Evolutionary conservation across 2,797 vertebrate genomes (phyloP), one percentile per base, ranked within the genome.

Genomic region (Eospalax fontanierii): DNA sequence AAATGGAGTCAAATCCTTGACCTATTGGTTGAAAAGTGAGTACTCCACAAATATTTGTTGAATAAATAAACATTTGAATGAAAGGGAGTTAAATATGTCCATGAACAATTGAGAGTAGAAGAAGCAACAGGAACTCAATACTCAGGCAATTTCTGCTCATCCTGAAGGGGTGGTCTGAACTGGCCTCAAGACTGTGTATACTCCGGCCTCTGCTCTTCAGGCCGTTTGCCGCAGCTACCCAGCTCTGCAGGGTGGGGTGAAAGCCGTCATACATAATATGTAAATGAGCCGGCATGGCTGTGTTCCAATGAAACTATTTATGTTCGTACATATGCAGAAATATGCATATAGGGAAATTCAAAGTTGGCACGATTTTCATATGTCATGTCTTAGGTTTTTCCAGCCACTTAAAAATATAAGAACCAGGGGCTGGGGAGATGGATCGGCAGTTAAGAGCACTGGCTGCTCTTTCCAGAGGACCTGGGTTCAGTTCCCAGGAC

Each of bases 341-440:
- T n/a, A 50, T 83, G 30, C 30, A 83, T 80, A 57, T 24, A 59
- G 38, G 35, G 57, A 94, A 63, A 91, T 33, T 59, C 59, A 61
- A 92, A 70, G 28, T 24, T 33, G 30, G 38, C 30, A n/a, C 63
- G n/a, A 38, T 86, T 70, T 76, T 84, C 21, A 35, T 4, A 24
- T 10, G 3, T 73, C 73, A 40, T 2, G 2, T 59, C 40, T 59
- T 71, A 81, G 24, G 38, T 63, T 82, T 59, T 86, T 9, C 61
- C 54, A 89, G n/a, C 33, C 16, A 63, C 83, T 91, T 66, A 86
- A 91, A 91, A 81, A 35, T 9, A 4, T 38, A 88, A 92, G 40
- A 83, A 46, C 35, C 18, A 38, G 26, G 38, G 26, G 40, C 24
- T 28, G 26, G 73, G 2, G 7, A 21, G 19, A n/a, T 73, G 35